Base-by-base conservation (phyloP, 2,888 invertebrate genomes). In the Polyommatus iphigenia region DNA sequence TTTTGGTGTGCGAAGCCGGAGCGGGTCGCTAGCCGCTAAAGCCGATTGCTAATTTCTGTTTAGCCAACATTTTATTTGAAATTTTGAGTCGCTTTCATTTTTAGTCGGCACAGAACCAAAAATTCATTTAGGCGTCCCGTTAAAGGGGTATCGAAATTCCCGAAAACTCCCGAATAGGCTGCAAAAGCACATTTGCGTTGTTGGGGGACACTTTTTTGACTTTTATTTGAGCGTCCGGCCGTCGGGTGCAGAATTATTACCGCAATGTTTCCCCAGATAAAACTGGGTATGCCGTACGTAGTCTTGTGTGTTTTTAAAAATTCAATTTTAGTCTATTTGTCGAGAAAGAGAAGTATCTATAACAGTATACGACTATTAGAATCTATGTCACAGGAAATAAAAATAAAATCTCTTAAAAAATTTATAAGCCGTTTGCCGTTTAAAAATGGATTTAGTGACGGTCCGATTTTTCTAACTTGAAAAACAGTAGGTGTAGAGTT, bases 251-350 rank as follows among this genome's bases (percentile, higher is more conserved):
- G 83, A 85, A 84, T 84, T 85, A 84, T 84, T 82, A 84, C 84
- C 82, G 82, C 83, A 84, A 83, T 83, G 85, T 83, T 84, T 82
- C 81, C 81, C 80, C 80, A 83, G 84, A 84, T 81, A 84, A 83
- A 85, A 84, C 80, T 82, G 82, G 81, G 81, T 81, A 80, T 78
- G 79, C 78, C 78, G 76, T 75, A 81, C 79, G 83, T 84, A 83
- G 82, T 82, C 78, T 82, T 82, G 80, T 83, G 80, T 81, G 81
- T 82, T 81, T 82, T 84, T 82, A 82, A 84, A 84, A 85, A 84
- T 83, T 84, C 84, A 84, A 84, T 85, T 85, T 85, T 84, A 80
- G 75, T 78, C 80, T 78, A 79, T 79, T 73, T 79, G 81, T 76
- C 71, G 72, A 76, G 79, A 73, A 77, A 78, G 78, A 80, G 20